Evolutionary conservation across 2,888 invertebrate species (phyloP).

Genomic region (Eupithecia dodoneata): DNA sequence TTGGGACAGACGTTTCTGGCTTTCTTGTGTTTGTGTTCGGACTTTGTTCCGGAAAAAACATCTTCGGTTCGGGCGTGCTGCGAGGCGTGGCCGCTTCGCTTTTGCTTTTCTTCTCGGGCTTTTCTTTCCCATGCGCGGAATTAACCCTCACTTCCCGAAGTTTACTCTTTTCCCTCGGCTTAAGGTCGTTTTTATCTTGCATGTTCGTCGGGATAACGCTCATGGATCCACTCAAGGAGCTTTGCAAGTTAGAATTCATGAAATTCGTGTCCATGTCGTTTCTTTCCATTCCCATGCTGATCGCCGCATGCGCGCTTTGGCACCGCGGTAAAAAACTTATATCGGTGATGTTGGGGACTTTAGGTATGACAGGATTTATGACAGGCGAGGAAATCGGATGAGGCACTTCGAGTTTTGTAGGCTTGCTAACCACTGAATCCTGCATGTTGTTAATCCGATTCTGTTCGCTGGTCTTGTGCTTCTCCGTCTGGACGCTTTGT

Average conservation of each 20-base stretch:
- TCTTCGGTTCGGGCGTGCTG: slow-evolving; percentile 76
- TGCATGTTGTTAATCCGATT: slow-evolving; percentile 62
- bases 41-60: slow-evolving; percentile 78
- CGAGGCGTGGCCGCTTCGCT: slow-evolving; percentile 69
- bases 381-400: slow-evolving; percentile 80
- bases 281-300: slow-evolving; percentile 73
- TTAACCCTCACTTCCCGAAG: slow-evolving; percentile 78
- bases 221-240: slow-evolving; percentile 67
- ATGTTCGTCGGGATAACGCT: slow-evolving; percentile 62
- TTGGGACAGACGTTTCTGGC: slow-evolving; percentile 76
- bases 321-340: slow-evolving; percentile 77
- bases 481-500: slow-evolving; percentile 75
- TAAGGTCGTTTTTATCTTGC: slow-evolving; percentile 70
- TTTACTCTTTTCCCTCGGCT: slow-evolving; percentile 78
- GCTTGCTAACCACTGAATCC: slow-evolving; percentile 67
- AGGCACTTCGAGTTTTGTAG: slow-evolving; percentile 78
- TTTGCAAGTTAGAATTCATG: slow-evolving; percentile 64
- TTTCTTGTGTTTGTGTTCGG: slow-evolving; percentile 66
- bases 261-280: slow-evolving; percentile 68
- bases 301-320: slow-evolving; percentile 77
- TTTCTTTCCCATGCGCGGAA: slow-evolving; percentile 80
- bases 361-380: slow-evolving; percentile 76
- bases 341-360: slow-evolving; percentile 74
- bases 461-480: slow-evolving; percentile 64
- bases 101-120: slow-evolving; percentile 71